Evolutionary conservation across 2,113 vertebrate species (phyloP).

Genomic region (Symphodus melops): DNA sequence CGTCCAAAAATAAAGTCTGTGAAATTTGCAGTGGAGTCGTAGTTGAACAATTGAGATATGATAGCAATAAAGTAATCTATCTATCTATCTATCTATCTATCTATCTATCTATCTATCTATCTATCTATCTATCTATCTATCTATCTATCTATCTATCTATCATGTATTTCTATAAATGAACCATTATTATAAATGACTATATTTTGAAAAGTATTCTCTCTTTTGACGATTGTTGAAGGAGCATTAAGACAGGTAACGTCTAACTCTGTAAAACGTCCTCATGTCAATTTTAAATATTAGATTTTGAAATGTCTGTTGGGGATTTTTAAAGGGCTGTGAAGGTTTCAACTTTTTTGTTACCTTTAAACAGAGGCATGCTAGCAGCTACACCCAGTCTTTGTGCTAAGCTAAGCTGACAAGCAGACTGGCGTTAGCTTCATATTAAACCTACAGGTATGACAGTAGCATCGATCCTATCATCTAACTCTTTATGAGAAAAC

Average conservation of each 20-base stretch:
- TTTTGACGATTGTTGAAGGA: background rate
- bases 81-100: no score
- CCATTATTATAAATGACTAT: no score
- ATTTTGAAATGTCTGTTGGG: background rate
- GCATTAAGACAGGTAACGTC: background rate
- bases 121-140: no score
- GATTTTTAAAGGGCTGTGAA: background rate
- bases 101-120: no score
- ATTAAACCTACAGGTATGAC: background rate
- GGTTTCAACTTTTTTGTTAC: background rate
- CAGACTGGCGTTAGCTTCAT: background rate
- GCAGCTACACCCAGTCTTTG: background rate
- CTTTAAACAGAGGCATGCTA: background rate
- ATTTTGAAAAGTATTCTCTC: background rate
- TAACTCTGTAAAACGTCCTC: background rate
- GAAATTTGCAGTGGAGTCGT: no score
- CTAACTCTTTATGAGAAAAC: background rate
- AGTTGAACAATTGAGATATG: no score
- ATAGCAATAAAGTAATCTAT: no score
- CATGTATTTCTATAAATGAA: no score
- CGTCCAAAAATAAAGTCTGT: background rate
- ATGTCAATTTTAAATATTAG: background rate
- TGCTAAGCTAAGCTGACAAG: conserved; percentile 22
- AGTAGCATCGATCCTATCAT: background rate
- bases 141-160: no score